These are phyloP conservation scores for Epirrita christyi DNA, from an alignment of 2,888 invertebrate species.

Conservation along the genomic window DNA sequence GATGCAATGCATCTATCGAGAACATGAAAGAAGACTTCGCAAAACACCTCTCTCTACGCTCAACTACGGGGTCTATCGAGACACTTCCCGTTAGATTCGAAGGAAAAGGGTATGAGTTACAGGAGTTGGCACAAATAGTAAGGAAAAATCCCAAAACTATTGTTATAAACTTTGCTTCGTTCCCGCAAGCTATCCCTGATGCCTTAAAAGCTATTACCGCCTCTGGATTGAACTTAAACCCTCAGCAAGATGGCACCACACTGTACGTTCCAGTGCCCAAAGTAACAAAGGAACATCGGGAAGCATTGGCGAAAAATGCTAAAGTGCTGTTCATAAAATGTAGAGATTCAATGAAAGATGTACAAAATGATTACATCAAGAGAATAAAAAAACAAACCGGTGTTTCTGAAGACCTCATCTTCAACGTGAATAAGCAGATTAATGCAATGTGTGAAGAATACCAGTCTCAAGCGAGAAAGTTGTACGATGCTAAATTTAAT, in stretches of 20 bases:
- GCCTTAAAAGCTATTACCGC: conserved; percentile 90
- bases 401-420: conserved; percentile 88
- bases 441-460: conserved; percentile 88
- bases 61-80: conserved; percentile 93
- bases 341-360: conserved; percentile 89
- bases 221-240: conserved; percentile 96
- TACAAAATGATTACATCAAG: conserved; percentile 89
- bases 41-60: conserved; percentile 91
- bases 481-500: conserved; percentile 87
- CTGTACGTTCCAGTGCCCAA: conserved; percentile 95
- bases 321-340: conserved; percentile 92
- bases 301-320: conserved; percentile 94
- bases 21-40: conserved; percentile 91
- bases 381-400: conserved; percentile 88
- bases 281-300: conserved; percentile 96
- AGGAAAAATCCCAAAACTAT: conserved; percentile 94
- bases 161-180: conserved; percentile 92
- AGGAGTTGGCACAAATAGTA: conserved; percentile 94
- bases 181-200: conserved; percentile 94
- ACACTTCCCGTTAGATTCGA: conserved; percentile 89
- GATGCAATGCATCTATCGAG: conserved; percentile 88
- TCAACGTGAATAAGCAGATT: conserved; percentile 89
- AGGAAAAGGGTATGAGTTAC: conserved; percentile 91
- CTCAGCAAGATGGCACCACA: conserved; percentile 97
- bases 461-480: conserved; percentile 69